These are phyloP conservation scores for Apostichopus californicus DNA, from an alignment of 35 echinoderm and acorn worm genomes.

Conservation along the genomic window DNA sequence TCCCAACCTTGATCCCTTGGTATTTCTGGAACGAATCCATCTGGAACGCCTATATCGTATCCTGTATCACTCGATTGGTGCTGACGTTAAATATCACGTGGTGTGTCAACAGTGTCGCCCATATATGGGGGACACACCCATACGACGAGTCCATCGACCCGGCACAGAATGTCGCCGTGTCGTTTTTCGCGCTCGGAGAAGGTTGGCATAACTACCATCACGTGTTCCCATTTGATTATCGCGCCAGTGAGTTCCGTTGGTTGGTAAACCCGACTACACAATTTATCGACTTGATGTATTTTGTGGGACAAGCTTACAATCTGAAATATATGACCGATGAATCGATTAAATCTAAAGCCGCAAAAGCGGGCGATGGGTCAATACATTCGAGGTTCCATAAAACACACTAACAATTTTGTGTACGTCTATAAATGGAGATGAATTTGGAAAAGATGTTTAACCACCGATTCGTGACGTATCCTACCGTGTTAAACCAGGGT, in stretches of 20 bases:
- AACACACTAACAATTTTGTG: not conserved
- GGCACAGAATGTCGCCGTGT: conserved; percentile 63
- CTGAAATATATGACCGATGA: conserved; percentile 59
- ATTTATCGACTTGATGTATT: conserved; percentile 75
- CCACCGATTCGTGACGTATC: no score
- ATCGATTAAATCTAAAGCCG: conserved; percentile 46
- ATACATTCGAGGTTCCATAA: not conserved
- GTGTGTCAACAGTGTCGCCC: conserved; percentile 83
- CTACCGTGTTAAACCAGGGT: no score
- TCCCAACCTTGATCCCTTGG: conserved; percentile 59
- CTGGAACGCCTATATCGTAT: conserved; percentile 65
- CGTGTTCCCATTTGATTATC: conserved; percentile 82
- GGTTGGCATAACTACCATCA: conserved; percentile 97
- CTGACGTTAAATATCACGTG: conserved; percentile 68
- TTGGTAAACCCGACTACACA: conserved; percentile 71
- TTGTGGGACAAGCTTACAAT: conserved; percentile 63
- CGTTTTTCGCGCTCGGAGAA: conserved; percentile 65
- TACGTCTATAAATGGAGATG: no score
- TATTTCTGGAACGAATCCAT: conserved; percentile 69
- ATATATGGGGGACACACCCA: conserved; percentile 77
- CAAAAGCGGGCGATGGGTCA: conserved; percentile 49
- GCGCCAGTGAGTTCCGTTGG: conserved; percentile 68
- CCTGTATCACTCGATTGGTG: conserved; percentile 61
- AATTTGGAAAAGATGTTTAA: no score
- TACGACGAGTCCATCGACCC: conserved; percentile 78